Percentiles rank a stretch among this genome's conserved stretches.
These are phyloP conservation scores for Acanthis flammea DNA, from an alignment of 2,797 vertebrate species.

Conservation along the genomic window DNA sequence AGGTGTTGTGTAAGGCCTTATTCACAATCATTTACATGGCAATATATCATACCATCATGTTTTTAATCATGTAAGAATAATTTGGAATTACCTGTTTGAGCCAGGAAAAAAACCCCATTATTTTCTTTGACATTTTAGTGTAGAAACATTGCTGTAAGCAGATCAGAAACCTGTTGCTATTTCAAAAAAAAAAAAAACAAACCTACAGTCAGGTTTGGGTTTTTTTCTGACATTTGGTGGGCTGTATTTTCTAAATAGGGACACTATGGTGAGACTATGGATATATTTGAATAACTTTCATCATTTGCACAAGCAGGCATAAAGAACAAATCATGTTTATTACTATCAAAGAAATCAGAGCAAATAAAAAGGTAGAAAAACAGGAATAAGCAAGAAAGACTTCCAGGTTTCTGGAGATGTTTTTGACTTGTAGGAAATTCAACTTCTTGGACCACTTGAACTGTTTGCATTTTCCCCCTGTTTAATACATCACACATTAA, in stretches of 20 bases:
- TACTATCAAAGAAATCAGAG: slow-evolving; percentile 38
- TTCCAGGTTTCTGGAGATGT: background rate
- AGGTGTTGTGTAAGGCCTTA: background rate
- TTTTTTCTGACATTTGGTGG: background rate
- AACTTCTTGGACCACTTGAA: background rate
- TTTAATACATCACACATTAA: background rate
- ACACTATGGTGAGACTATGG: background rate
- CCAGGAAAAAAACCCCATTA: accelerated
- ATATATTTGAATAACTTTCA: background rate
- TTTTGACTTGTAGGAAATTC: background rate
- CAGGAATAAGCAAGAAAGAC: background rate
- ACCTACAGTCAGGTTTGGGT: background rate
- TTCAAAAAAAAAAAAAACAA: background rate
- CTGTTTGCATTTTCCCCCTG: background rate
- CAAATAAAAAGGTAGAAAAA: background rate
- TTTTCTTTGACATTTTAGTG: background rate
- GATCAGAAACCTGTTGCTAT: background rate
- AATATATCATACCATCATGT: accelerated
- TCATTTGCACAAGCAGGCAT: background rate
- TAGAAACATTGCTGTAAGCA: background rate
- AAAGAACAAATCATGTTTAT: background rate
- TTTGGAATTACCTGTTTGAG: background rate
- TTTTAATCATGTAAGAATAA: background rate
- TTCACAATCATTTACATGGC: background rate
- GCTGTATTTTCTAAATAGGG: background rate